Evolutionary conservation across 2,888 invertebrate genomes (phyloP), one percentile per base, ranked within the genome.

Genomic region (Pimpla rufipes): DNA sequence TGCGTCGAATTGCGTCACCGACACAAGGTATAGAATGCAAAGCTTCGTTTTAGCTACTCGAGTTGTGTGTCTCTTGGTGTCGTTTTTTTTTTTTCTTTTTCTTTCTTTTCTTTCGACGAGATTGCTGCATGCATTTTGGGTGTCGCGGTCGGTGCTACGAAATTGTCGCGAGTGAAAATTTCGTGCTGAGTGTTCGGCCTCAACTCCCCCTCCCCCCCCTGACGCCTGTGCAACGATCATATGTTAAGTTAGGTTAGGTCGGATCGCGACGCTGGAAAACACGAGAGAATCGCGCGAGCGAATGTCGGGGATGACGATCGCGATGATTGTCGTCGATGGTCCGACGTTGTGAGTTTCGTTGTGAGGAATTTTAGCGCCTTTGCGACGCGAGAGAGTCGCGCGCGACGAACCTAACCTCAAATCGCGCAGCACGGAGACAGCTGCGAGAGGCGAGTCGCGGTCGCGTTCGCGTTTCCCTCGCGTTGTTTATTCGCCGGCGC

Each of bases 1-100:
- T 66, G 64, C 79, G 10, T 35, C 40, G 66, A 67, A 57, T 79
- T 74, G 79, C 74, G 74, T 80, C 74, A 68, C 18, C 18, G 57
- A 7, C 45, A n/a, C 23, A 50, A 80, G 55, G 45, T 68, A 52
- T 50, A 75, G 29, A n/a, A 40, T 62, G 29, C 13, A 66, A 45
- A 7, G 21, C 40, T n/a, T n/a, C n/a, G n/a, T 40, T 37, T 21
- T 70, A 11, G 13, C n/a, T 40, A 42, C n/a, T n/a, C n/a, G n/a
- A n/a, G n/a, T n/a, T n/a, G n/a, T n/a, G n/a, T n/a, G n/a, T n/a
- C n/a, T n/a, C n/a, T n/a, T n/a, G n/a, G n/a, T n/a, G n/a, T n/a
- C 23, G 18, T 23, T 23, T 3, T 37, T 52, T n/a, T 40, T 42
- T 52, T 64, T 29, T 42, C 23, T 42, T 3, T 52, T n/a, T 16